Conservation (phyloP, 2,113 vertebrate genomes). For the Tetraodon nigroviridis region DNA sequence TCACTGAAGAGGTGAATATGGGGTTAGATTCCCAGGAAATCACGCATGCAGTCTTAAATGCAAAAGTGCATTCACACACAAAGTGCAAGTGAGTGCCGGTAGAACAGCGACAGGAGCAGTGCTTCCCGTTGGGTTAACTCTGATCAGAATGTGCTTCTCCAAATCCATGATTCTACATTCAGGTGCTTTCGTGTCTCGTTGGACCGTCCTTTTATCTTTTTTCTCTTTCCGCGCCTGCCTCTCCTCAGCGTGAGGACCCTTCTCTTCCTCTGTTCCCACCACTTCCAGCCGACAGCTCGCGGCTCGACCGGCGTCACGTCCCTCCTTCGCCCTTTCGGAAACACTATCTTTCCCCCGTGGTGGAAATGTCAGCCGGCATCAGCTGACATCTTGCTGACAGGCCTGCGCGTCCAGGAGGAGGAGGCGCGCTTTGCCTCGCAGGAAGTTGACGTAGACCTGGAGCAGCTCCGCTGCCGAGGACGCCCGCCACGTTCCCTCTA, state of each 20-base stretch:
- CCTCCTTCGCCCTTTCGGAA: slow-evolving; percentile 40
- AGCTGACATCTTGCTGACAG: slow-evolving; percentile 70
- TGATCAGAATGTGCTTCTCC: slow-evolving; percentile 42
- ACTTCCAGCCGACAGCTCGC: slow-evolving; percentile 36
- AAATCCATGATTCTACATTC: slow-evolving; percentile 39
- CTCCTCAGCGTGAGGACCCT: slow-evolving; percentile 17
- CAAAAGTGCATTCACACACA: slow-evolving; percentile 48
- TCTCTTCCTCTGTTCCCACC: slow-evolving; percentile 21
- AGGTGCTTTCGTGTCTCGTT: slow-evolving; percentile 48
- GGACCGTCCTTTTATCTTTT: slow-evolving; percentile 28
- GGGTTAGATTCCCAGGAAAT: slow-evolving; percentile 33
- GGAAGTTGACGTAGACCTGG: slow-evolving; percentile 73
- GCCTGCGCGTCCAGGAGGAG: slow-evolving; percentile 66
- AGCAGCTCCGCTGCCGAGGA: slow-evolving; percentile 69
- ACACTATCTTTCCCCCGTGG: slow-evolving; percentile 36
- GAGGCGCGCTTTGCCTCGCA: slow-evolving; percentile 75
- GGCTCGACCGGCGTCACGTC: slow-evolving; percentile 47
- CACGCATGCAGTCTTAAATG: slow-evolving; percentile 24
- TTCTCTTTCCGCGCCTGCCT: neutral
- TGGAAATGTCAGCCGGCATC: slow-evolving; percentile 35
- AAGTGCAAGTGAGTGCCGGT: slow-evolving; percentile 68
- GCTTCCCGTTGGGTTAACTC: slow-evolving; percentile 43
- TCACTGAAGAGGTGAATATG: slow-evolving; percentile 10
- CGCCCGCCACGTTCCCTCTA: slow-evolving; percentile 64
- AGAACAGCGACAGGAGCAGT: slow-evolving; percentile 51